These are phyloP conservation scores for Isotomurus palustris DNA, from an alignment of 2,888 invertebrate genomes.

Conservation along the genomic window DNA sequence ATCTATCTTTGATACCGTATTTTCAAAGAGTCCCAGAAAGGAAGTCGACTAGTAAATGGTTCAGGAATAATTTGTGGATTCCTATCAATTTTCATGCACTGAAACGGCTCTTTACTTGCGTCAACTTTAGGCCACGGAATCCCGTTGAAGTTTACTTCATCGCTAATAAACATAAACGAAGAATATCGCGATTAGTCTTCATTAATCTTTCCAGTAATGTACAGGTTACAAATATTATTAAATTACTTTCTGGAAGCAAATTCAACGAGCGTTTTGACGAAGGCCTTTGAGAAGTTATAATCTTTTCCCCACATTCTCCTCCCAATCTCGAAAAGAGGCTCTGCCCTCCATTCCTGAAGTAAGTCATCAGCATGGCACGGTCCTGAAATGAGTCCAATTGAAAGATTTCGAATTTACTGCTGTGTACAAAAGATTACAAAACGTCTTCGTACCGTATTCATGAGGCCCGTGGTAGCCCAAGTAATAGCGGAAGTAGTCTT, in stretches of 20 bases:
- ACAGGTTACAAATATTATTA: not conserved
- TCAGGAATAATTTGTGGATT: slow-evolving; percentile 16
- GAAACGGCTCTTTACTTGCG: slow-evolving; percentile 6
- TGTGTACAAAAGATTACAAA: not conserved
- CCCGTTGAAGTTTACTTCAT: slow-evolving; percentile 17
- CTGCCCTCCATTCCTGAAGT: slow-evolving; percentile 17
- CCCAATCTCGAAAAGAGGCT: slow-evolving; percentile 9
- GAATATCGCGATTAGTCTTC: not conserved
- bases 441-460: slow-evolving; percentile 29
- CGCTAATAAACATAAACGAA: slow-evolving; percentile 10
- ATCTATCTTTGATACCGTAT: slow-evolving; percentile 11
- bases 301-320: slow-evolving; percentile 5
- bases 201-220: not conserved
- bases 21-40: slow-evolving; percentile 20
- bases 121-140: slow-evolving; percentile 19
- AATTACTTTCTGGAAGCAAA: slow-evolving; percentile 27
- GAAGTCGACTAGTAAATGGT: slow-evolving; percentile 18
- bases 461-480: slow-evolving; percentile 16
- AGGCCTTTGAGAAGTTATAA: slow-evolving; percentile 20
- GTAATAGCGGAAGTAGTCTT: not conserved
- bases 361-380: slow-evolving; percentile 27
- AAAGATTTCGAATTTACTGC: not conserved
- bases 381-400: slow-evolving; percentile 8
- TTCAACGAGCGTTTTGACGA: slow-evolving; percentile 24
- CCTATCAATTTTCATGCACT: slow-evolving; percentile 20